Evolutionary conservation across 1,140 invertebrate genomes (phyloP).

Genomic region (Bombus haemorrhoidalis): DNA sequence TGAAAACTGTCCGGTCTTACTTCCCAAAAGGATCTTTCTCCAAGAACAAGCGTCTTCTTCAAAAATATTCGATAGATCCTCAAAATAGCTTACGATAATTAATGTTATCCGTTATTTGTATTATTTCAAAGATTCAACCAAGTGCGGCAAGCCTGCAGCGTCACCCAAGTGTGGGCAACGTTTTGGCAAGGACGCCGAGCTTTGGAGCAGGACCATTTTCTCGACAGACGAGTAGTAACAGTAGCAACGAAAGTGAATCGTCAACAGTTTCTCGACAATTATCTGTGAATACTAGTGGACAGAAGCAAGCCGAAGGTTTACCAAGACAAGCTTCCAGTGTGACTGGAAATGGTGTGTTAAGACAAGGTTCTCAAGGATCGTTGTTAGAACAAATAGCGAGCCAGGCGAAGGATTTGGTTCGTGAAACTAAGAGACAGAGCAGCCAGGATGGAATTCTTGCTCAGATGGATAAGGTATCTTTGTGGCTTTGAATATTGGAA

Average conservation of each 20-base stretch:
- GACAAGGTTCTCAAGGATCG: conserved; percentile 91
- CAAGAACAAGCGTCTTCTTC: background rate
- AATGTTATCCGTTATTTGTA: background rate
- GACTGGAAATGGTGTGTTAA: conserved; percentile 82
- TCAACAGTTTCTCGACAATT: conserved; percentile 45
- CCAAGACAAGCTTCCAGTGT: conserved; percentile 74
- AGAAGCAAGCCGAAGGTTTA: conserved; percentile 49
- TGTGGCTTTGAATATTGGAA: background rate
- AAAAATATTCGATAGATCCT: background rate
- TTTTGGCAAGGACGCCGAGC: conserved; percentile 85
- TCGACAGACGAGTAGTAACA: conserved; percentile 72
- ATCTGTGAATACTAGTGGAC: conserved; percentile 68
- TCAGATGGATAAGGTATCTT: conserved; percentile 90
- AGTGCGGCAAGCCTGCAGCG: conserved; percentile 83
- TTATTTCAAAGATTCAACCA: conserved; percentile 76
- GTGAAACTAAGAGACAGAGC: conserved; percentile 92
- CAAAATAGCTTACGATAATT: background rate
- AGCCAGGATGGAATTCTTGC: conserved; percentile 94
- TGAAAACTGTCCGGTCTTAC: background rate
- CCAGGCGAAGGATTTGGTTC: conserved; percentile 93
- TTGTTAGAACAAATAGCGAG: conserved; percentile 92
- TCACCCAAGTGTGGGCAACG: conserved; percentile 86
- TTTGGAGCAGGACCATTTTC: conserved; percentile 77
- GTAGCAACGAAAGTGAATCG: conserved; percentile 44
- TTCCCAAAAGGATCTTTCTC: background rate